Conservation (phyloP, 2,797 vertebrate genomes). For the Fistularia tabacaria region DNA sequence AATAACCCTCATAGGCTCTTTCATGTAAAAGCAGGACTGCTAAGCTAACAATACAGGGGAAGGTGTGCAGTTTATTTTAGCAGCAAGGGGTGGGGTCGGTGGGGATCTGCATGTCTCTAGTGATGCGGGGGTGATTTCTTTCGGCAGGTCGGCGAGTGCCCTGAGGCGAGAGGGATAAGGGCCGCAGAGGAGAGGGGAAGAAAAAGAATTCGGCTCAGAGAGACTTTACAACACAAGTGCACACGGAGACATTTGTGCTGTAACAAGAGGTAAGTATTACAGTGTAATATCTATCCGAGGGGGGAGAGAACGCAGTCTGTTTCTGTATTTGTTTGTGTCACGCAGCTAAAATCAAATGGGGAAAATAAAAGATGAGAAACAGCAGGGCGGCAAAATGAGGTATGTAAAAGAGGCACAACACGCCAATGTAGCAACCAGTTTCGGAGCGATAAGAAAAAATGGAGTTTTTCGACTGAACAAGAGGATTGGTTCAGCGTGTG, state of each 20-base stretch:
- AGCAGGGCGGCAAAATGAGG: slow-evolving; percentile 24
- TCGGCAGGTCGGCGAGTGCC: slow-evolving; percentile 71
- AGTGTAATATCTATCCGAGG: too few species aligned
- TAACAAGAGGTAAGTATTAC: slow-evolving; percentile 33
- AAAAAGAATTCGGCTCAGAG: slow-evolving; percentile 58
- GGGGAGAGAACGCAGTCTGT: slow-evolving; percentile 2
- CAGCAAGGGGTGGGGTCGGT: slow-evolving; percentile 10
- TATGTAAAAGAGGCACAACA: slow-evolving; percentile 35
- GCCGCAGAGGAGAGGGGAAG: slow-evolving; percentile 49
- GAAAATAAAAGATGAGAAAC: slow-evolving; percentile 28
- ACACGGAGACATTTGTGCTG: slow-evolving; percentile 64
- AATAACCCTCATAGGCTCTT: slow-evolving; percentile 20
- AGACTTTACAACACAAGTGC: slow-evolving; percentile 59
- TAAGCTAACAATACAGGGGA: slow-evolving; percentile 47
- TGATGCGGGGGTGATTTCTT: slow-evolving; percentile 75
- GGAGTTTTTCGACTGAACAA: slow-evolving; percentile 38
- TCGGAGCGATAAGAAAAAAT: slow-evolving; percentile 48
- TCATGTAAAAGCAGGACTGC: slow-evolving; percentile 57
- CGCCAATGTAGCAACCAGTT: slow-evolving; percentile 37
- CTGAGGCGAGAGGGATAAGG: slow-evolving; percentile 62
- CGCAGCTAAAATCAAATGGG: slow-evolving; percentile 49
- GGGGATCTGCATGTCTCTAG: slow-evolving; percentile 59
- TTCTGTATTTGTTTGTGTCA: slow-evolving; percentile 32
- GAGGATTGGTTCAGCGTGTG: slow-evolving; percentile 38
- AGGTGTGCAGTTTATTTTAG: slow-evolving; percentile 70